Percentiles rank a stretch among this genome's conserved stretches.
These are phyloP conservation scores for Chunga burmeisteri DNA, from an alignment of 2,113 vertebrate genomes.

Conservation along the genomic window DNA sequence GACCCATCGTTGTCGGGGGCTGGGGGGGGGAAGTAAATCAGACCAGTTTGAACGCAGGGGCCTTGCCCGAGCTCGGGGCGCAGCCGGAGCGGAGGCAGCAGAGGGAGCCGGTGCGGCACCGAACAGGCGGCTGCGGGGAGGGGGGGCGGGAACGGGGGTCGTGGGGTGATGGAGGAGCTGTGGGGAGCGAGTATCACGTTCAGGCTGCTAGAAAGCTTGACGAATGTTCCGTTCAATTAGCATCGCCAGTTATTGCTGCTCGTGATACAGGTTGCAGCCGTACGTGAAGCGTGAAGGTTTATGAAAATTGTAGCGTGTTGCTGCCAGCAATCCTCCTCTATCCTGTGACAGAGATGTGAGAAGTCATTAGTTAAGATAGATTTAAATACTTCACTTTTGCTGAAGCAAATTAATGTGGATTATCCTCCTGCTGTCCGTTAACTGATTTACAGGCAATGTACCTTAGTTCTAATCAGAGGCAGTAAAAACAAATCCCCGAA, in stretches of 20 bases:
- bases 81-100: neutral
- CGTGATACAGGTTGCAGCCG: neutral
- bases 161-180: neutral
- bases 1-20: fast-evolving
- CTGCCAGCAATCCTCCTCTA: neutral
- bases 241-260: neutral
- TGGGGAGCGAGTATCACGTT: fast-evolving
- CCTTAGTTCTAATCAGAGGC: neutral
- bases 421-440: neutral
- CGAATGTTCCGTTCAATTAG: neutral
- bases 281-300: neutral
- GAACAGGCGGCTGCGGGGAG: neutral
- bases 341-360: fast-evolving
- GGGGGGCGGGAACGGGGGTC: neutral
- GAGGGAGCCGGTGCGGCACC: slow-evolving; percentile 64
- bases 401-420: neutral
- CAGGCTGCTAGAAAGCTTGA: neutral
- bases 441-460: neutral
- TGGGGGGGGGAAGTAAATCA: too few species aligned
- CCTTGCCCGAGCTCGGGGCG: neutral
- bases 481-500: neutral
- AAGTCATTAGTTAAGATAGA: fast-evolving
- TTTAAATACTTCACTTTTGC: neutral
- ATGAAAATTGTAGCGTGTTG: fast-evolving
- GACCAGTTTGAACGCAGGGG: neutral